Evolutionary conservation across 2,113 vertebrate genomes (phyloP), one percentile per base, ranked within the genome.

Genomic region (Hiodon tergisus): DNA sequence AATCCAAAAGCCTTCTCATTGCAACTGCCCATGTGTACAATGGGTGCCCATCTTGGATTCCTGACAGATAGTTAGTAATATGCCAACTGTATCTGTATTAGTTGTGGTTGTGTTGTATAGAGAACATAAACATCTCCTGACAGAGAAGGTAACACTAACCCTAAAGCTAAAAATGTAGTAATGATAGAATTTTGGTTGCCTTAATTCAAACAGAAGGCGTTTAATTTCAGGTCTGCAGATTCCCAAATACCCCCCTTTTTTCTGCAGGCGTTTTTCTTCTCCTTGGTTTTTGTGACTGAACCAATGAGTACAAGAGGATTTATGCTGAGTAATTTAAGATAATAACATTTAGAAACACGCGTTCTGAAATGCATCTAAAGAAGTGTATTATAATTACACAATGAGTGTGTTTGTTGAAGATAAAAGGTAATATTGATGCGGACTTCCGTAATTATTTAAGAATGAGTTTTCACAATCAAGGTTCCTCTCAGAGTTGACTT

Each of bases 331-430:
- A 54, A 11, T 46, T 50, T 59, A 51, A 69, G 16, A 47, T 70
- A 50, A 76, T 76, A 76, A 69, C 51, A 57, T 14, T 57, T 11
- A 14, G 10, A 10, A 69, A n/a, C 54, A 58, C 74, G 52, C 62
- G 11, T 67, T 73, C 46, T 50, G 14, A 75, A 75, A 59, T 57
- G 6, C 63, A 75, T 67, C 65, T 75, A 47, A 68, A 67, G 60
- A 66, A 50, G 6, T 58, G 14, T 31, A 50, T 50, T 50, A 68
- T 67, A 55, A 75, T 59, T 57, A 57, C 46, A n/a, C 53, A 46
- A 59, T 31, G 6, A 75, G 63, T 54, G 58, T 48, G 65, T 67
- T 75, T 58, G 65, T 57, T 13, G 46, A 13, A 68, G 63, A 75
- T 75, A 14, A 67, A 54, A 67, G 63, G 59, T 50, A 51, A 68